Conservation (phyloP, 1,140 invertebrate species). For the Frieseomelitta varia region DNA sequence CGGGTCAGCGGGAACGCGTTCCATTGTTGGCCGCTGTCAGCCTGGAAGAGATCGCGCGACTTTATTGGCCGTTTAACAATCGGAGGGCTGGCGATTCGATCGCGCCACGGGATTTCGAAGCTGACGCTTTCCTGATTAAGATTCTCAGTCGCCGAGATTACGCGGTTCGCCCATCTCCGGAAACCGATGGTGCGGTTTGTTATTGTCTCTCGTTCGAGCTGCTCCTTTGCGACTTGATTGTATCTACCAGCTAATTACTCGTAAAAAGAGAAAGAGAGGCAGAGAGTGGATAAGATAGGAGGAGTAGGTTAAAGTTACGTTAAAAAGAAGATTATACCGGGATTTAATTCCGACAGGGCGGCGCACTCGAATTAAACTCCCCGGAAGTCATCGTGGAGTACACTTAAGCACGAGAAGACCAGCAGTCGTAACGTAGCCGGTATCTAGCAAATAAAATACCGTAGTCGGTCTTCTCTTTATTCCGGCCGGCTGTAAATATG, state of each 20-base stretch:
- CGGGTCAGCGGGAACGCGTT: slow-evolving; percentile 46
- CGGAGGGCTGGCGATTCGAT: neutral
- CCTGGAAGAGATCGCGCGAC: slow-evolving; percentile 66
- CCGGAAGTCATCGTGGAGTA: slow-evolving; percentile 36
- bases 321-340: slow-evolving; percentile 36
- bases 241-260: neutral
- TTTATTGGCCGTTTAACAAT: slow-evolving; percentile 68
- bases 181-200: neutral
- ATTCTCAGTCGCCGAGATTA: slow-evolving; percentile 38
- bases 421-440: slow-evolving; percentile 35
- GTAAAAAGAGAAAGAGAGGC: neutral
- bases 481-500: slow-evolving; percentile 71
- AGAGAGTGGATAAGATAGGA: neutral
- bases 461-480: slow-evolving; percentile 43
- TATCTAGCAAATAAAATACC: slow-evolving; percentile 49
- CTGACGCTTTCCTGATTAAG: slow-evolving; percentile 59
- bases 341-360: slow-evolving; percentile 36
- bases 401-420: slow-evolving; percentile 26
- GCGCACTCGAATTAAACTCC: slow-evolving; percentile 44
- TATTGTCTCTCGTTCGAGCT: neutral
- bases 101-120: slow-evolving; percentile 28
- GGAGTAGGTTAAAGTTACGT: slow-evolving; percentile 1
- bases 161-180: neutral
- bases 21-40: slow-evolving; percentile 63
- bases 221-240: neutral